Conservation (phyloP, 2,113 vertebrate genomes). For the Platichthys flesus region DNA sequence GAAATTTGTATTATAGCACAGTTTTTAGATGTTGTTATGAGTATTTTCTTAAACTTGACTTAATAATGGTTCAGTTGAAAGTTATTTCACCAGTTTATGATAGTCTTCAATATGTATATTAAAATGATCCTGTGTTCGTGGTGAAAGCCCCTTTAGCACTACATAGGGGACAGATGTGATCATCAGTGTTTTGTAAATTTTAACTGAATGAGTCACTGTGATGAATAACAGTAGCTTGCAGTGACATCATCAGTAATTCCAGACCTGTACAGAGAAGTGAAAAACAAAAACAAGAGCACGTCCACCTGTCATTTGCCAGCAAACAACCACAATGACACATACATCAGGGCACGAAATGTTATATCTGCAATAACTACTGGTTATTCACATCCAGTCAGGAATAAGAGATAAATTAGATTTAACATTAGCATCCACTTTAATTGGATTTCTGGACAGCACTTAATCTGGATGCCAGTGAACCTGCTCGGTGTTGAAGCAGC, state of each 20-base stretch:
- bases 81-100: neutral
- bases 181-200: neutral
- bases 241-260: no score
- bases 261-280: neutral
- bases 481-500: conserved; percentile 13
- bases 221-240: neutral
- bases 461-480: conserved; percentile 22
- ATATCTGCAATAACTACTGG: no score
- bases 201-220: neutral
- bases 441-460: conserved; percentile 20
- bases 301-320: neutral
- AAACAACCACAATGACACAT: neutral
- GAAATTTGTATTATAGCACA: neutral
- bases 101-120: no score
- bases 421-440: conserved; percentile 7
- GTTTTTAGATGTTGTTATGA: neutral
- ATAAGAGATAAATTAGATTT: neutral
- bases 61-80: neutral
- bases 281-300: neutral
- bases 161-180: neutral
- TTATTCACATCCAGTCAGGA: no score
- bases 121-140: neutral
- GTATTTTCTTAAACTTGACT: no score
- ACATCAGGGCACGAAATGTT: neutral
- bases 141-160: neutral